Evolutionary conservation across 2,113 vertebrate genomes (phyloP), one percentile per base, ranked within the genome.

Genomic region (Cacatua alba): DNA sequence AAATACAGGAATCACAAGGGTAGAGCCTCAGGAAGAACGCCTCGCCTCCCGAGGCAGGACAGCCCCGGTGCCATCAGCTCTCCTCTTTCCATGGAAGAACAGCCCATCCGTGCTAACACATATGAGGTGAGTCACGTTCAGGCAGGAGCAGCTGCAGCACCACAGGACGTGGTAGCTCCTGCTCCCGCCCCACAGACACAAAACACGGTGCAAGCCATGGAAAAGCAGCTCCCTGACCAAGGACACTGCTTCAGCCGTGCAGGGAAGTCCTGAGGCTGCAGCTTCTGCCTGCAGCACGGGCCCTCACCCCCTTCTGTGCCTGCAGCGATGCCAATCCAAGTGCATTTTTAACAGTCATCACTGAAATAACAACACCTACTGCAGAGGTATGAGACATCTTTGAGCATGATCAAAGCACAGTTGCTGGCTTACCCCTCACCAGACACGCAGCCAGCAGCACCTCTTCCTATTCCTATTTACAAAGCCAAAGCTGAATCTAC

Each of bases 1-100:
- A 59, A 76, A 92, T 88, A 72, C 26, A 84, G 65, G 48, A 82
- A 78, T 52, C 57, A 43, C 70, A 51, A 15, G 64, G 93, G 86
- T 69, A 44, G 81, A 69, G 63, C 69, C 86, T 80, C 43, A n/a
- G 82, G 82, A 44, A 67, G 85, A 94, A 72, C 4, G 0, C 55
- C 77, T 69, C 20, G 16, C 29, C 74, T 71, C 55, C 62, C 3
- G 33, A 82, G 86, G 63, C 60, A 60, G 85, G 91, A 82, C 67
- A 69, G n/a, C 4, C 3, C 64, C 7, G 33, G 44, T 71, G 63
- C 86, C 89, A 62, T 86, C 33, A 23, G 39, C 69, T 90, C 87
- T 87, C 74, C 80, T 26, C 44, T 19, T 89, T 80, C 86, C 79
- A 63, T 7, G 70, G 63, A 82, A 82, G 84, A 62, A 76, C 82